A percentile compares a stretch with the other conserved stretches of the same genome.
Evolutionary conservation across 2,113 vertebrate genomes (phyloP).

Genomic region (Pachyramphus minor): DNA sequence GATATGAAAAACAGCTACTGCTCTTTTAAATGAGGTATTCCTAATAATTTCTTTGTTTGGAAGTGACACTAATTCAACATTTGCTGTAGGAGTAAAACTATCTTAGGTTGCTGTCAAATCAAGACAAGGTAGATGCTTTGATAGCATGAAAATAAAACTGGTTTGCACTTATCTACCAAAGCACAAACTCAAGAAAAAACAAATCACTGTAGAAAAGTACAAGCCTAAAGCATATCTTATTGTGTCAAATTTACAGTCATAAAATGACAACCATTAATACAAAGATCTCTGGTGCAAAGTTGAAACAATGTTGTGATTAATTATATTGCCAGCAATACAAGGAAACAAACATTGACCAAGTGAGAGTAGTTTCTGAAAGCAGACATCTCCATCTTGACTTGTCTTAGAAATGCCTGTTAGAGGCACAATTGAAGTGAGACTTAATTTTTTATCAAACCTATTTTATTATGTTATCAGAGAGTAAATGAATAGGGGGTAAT

Average conservation of each 20-base stretch:
- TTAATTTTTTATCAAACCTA: background rate
- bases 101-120: slow-evolving; percentile 21
- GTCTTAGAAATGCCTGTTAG: background rate
- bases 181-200: slow-evolving; percentile 33
- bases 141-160: slow-evolving; percentile 37
- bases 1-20: slow-evolving; percentile 29
- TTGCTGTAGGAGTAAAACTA: background rate
- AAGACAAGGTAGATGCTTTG: slow-evolving; percentile 37
- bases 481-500: background rate
- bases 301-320: slow-evolving; percentile 2
- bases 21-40: slow-evolving; percentile 44
- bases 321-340: background rate
- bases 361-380: background rate
- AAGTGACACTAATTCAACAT: slow-evolving; percentile 35
- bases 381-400: background rate
- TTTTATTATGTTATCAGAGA: background rate
- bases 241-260: slow-evolving; percentile 6
- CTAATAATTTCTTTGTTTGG: background rate
- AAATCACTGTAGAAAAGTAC: slow-evolving; percentile 53
- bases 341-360: background rate
- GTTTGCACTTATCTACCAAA: slow-evolving; percentile 19
- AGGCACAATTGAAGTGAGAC: background rate
- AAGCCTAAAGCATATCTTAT: slow-evolving; percentile 34
- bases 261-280: background rate
- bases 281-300: background rate